Base-by-base conservation (phyloP, 2,113 vertebrate genomes). In the Boulengeromyrus knoepffleri region DNA sequence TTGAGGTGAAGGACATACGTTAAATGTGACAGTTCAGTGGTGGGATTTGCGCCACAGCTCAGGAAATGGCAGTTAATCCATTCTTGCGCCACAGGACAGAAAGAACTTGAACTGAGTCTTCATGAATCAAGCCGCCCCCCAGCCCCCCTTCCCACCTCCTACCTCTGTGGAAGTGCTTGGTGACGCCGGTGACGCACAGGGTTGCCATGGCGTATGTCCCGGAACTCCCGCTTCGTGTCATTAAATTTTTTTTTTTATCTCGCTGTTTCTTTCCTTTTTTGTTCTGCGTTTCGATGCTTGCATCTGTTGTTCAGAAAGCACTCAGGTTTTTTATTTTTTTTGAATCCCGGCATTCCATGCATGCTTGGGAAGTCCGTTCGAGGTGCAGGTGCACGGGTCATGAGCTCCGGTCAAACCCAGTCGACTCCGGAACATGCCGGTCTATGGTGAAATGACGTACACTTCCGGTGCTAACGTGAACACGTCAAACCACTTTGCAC, bases 121-220 rank as follows among this genome's bases (percentile, higher is more conserved):
- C 46, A 42, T 85, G 83, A 45, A 85, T 85, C 83, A 85, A 47
- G 3, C 45, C 83, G 24, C 83, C 45, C 45, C 42, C n/a, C 50
- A 27, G 13, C 12, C 80, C 80, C 21, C 21, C 83, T 47, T 47
- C 45, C 21, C 83, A 85, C 83, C 45, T 47, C 83, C 83, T 47
- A 45, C 42, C 83, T 80, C 74, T 17, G 24, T 86, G 84, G n/a
- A 86, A 50, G 45, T 50, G 45, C 85, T 21, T 87, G 85, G 49
- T 15, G 50, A 87, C 85, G 50, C 50, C 5, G 0, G 13, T 87
- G 85, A 87, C 50, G 85, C 50, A 53, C 49, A 7, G 50, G 85
- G 85, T 87, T 87, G 85, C 85, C 50, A 87, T 87, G 85, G 85
- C 47, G 85, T 53, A 53, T n/a, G 45, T 19, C 31, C 49, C 36